A percentile compares a stretch with the other conserved stretches of the same genome.
phyloP scores from a whole-genome alignment of 2,888 invertebrate species.

The Mayetiola destructor region DNA sequence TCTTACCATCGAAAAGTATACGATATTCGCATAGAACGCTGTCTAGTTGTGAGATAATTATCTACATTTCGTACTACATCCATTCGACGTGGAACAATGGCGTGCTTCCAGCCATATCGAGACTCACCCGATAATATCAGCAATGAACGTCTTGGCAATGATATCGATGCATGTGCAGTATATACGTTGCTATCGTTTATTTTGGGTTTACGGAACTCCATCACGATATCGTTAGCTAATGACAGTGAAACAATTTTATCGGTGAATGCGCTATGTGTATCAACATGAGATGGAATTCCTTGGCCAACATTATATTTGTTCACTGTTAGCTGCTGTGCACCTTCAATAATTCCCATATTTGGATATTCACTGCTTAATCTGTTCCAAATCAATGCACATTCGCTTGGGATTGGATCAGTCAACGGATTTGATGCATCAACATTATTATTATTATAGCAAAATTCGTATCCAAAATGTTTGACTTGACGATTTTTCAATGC shows the following conservation, averaged over 20 bases:
- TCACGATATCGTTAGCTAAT: slow-evolving; percentile 63
- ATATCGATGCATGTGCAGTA: slow-evolving; percentile 43
- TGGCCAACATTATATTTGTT: slow-evolving; percentile 76
- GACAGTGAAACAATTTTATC: slow-evolving; percentile 78
- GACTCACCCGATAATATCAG: slow-evolving; percentile 67
- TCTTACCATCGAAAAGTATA: slow-evolving; percentile 61
- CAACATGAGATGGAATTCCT: slow-evolving; percentile 90
- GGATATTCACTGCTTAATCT: slow-evolving; percentile 35
- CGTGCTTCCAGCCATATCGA: slow-evolving; percentile 74
- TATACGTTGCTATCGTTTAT: slow-evolving; percentile 23
- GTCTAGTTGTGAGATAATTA: slow-evolving; percentile 40
- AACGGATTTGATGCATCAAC: slow-evolving; percentile 59
- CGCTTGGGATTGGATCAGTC: slow-evolving; percentile 49
- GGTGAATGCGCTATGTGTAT: slow-evolving; percentile 89
- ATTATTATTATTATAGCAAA: slow-evolving; percentile 74
- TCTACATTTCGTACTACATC: slow-evolving; percentile 48
- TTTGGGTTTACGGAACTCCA: slow-evolving; percentile 66
- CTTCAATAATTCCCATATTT: slow-evolving; percentile 31
- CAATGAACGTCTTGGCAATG: slow-evolving; percentile 56
- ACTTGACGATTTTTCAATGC: slow-evolving; percentile 69
- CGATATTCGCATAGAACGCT: slow-evolving; percentile 52
- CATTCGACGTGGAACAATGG: slow-evolving; percentile 68
- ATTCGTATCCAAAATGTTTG: slow-evolving; percentile 84
- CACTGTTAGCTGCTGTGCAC: slow-evolving; percentile 71
- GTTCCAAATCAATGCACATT: slow-evolving; percentile 50